Evolutionary conservation across 1,140 invertebrate genomes (phyloP), one percentile per base, ranked within the genome.

Genomic region (Onthophagus taurus): DNA sequence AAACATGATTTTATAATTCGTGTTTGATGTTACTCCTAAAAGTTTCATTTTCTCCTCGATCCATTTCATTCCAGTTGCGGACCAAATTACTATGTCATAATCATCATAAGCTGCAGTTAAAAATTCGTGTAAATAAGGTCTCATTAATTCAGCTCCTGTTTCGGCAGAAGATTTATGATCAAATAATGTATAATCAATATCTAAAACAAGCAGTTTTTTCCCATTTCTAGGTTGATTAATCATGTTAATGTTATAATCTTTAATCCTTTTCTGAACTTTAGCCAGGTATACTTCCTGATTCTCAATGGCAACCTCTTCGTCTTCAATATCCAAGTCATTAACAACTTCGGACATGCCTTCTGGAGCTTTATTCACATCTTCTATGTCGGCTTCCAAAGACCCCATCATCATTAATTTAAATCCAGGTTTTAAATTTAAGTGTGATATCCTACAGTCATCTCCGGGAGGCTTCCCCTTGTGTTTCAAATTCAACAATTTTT

Each of bases 321-420:
- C 89, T 55, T 84, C 81, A 53, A 89, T 83, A 55, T 89, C 85
- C 35, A 89, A 72, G 64, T 92, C 89, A 64, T 93, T 89, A 3
- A 90, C 69, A 1, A 92, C 87, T 56, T 90, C 81, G 24, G 88
- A 84, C 31, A 87, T 70, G 47, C 88, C 78, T 50, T 83, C 77
- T 0, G 89, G 87, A 39, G 80, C 78, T 44, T 76, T 77, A 56
- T 79, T 79, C 0, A 80, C 85, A 60, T 83, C 81, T 37, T 81
- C 80, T 51, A 97, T 92, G 36, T 88, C 89, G 57, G 91, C 84
- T 63, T 97, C 94, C 16, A 87, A 69, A 0, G 90, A 95, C 0
- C 93, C 94, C 77, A 97, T 93, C 81, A 97, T 87, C 89, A 97
- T 95, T 11, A 97, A 75, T 67, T 95, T 94, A 44, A 87, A 84